A percentile compares a stretch with the other conserved stretches of the same genome.
Conservation (phyloP, 2,797 vertebrate species). For the Novumbra hubbsi region DNA sequence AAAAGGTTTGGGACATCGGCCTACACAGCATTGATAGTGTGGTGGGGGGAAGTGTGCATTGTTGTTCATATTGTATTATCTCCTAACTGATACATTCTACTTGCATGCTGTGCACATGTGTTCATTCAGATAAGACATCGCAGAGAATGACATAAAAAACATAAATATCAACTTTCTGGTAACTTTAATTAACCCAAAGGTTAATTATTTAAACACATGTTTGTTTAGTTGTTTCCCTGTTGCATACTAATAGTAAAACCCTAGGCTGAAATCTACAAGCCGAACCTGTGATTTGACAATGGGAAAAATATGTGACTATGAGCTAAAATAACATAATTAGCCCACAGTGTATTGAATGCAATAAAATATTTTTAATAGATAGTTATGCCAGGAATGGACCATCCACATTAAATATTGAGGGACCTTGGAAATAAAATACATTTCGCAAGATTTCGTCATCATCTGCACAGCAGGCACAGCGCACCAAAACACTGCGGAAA, state of each 20-base stretch:
- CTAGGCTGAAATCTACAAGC: not conserved
- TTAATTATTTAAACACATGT: slow-evolving; percentile 8
- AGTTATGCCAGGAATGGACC: not conserved
- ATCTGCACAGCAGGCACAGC: slow-evolving; percentile 16
- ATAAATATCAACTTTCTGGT: not conserved
- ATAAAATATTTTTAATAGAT: slow-evolving; percentile 1
- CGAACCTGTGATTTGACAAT: not conserved
- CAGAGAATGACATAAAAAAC: slow-evolving; percentile 10
- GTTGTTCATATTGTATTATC: not conserved
- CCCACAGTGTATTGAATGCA: slow-evolving; percentile 14
- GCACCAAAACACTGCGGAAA: not conserved
- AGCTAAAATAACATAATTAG: slow-evolving; percentile 13
- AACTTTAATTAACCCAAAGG: slow-evolving; percentile 13
- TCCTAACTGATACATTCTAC: not conserved
- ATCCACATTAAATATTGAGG: slow-evolving; percentile 21
- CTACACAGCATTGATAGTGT: not conserved
- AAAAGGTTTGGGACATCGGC: not conserved
- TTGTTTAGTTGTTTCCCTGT: not conserved
- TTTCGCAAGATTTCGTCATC: slow-evolving; percentile 46
- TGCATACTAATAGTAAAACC: not conserved
- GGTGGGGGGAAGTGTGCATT: not conserved
- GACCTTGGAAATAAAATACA: slow-evolving; percentile 16
- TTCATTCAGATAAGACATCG: slow-evolving; percentile 5
- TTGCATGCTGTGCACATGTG: not conserved
- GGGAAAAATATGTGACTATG: not conserved